Evolutionary conservation across 2,113 vertebrate genomes (phyloP), one percentile per base, ranked within the genome.

Genomic region (Hippocampus barbouri): DNA sequence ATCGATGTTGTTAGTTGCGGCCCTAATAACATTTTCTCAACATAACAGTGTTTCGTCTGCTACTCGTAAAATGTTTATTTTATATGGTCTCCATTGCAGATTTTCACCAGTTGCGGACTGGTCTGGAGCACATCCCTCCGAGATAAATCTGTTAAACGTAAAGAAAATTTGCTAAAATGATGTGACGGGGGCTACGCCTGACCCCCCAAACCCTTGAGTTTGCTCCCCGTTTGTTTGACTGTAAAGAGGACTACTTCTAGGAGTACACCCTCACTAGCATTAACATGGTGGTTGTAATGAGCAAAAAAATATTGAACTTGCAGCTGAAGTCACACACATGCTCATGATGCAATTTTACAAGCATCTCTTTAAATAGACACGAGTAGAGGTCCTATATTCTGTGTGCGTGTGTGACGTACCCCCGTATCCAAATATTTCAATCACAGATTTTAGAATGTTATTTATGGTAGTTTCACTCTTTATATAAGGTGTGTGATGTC

Each of bases 211-310:
- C 8, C 8, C 53, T 56, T 23, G 8, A 56, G 53, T 57, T 57
- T 57, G 54, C 9, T 21, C 10, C n/a, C 54, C 2, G 56, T 14
- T 23, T 25, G 18, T 57, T 25, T 4, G 76, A 65, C 20, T 66
- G 30, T 66, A 66, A 23, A 38, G 74, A 30, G 54, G 73, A 76
- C 70, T 77, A 83, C 83, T 75, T 83, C 79, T 76, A 68, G 77
- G 73, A 78, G 71, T 64, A 76, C 27, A 70, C 56, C 18, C 21
- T 45, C 40, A 66, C 61, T 16, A 73, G 70, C 20, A n/a, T 83
- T 45, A 40, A 69, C 16, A 40, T 77, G 27, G 59, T 77, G 41
- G 34, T 75, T 77, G 34, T 63, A 78, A 70, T 62, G 72, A 45
- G 67, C 75, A 20, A n/a, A 8, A 45, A 70, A 77, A 56, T 68